Evolutionary conservation across 2,797 vertebrate genomes (phyloP).

Genomic region (Thunnus albacares): DNA sequence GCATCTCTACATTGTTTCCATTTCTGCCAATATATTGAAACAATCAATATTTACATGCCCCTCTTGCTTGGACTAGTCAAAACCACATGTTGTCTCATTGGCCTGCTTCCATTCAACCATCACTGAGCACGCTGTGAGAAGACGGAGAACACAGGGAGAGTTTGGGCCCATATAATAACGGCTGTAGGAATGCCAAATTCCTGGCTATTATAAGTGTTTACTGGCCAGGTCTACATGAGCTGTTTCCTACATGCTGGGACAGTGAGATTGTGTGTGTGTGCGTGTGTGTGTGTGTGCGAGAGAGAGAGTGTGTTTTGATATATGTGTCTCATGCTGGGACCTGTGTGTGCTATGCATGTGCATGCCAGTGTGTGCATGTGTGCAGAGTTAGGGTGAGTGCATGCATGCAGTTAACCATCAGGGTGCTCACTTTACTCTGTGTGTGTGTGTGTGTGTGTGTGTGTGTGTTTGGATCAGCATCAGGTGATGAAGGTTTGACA

Average conservation of each 20-base stretch:
- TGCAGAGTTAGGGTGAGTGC: conserved; percentile 12
- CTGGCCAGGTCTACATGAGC: conserved; percentile 65
- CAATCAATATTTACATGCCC: conserved; percentile 79
- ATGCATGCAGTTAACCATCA: conserved; percentile 31
- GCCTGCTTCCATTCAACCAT: conserved; percentile 65
- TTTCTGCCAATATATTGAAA: conserved; percentile 77
- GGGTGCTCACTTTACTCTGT: not conserved
- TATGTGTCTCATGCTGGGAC: conserved; percentile 12
- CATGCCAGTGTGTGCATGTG: not conserved
- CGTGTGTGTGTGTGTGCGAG: not conserved
- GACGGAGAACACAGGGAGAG: conserved; percentile 46
- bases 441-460: conserved; percentile 10
- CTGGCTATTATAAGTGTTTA: conserved; percentile 79
- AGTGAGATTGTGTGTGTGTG: conserved; percentile 37
- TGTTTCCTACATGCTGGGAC: conserved; percentile 73
- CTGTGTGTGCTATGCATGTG: conserved; percentile 16
- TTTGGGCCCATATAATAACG: conserved; percentile 66
- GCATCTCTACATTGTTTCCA: conserved; percentile 70
- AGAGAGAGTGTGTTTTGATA: not conserved
- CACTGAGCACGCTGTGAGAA: conserved; percentile 53
- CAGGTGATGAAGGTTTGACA: conserved; percentile 76
- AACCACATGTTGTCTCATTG: conserved; percentile 76
- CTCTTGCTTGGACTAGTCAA: conserved; percentile 65
- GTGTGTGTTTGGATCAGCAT: conserved; percentile 58
- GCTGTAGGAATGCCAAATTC: conserved; percentile 73